A percentile compares a stretch with the other conserved stretches of the same genome.
phyloP scores from a whole-genome alignment of 30 jellyfish, hydroid and myxozoan genomes.

The Pelagia noctiluca region DNA sequence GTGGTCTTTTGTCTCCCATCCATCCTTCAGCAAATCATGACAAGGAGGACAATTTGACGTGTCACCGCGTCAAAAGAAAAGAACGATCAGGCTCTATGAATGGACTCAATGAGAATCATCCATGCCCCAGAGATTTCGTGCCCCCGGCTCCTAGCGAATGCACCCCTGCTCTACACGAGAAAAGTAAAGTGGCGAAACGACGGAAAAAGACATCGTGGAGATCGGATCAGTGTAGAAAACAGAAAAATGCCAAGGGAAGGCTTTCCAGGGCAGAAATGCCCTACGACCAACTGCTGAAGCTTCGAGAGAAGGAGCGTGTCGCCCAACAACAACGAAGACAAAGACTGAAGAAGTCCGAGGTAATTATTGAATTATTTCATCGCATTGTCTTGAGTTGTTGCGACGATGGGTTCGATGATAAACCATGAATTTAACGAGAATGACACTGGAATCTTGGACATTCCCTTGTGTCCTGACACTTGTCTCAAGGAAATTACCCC shows the following conservation, averaged over 20 bases:
- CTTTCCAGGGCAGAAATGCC: conserved; percentile 88
- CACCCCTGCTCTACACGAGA: background rate
- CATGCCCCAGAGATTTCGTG: background rate
- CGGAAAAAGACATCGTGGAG: conserved; percentile 59
- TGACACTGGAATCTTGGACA: no score
- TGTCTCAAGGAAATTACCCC: no score
- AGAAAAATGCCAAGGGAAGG: conserved; percentile 42
- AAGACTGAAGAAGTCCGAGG: conserved; percentile 74
- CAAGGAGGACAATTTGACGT: conserved; percentile 28
- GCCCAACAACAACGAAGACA: conserved; percentile 89
- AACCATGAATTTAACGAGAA: no score
- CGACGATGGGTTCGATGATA: no score
- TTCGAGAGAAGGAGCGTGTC: conserved; percentile 86
- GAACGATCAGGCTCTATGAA: background rate
- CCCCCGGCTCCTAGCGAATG: background rate
- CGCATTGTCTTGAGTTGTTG: no score
- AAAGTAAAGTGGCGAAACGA: conserved; percentile 6
- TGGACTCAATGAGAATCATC: background rate
- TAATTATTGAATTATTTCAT: no score
- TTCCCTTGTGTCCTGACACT: no score
- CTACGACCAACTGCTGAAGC: conserved; percentile 72
- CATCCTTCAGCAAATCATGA: conserved; percentile 56
- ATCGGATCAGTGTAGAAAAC: conserved; percentile 25
- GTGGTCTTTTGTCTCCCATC: conserved; percentile 60
- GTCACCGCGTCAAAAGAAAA: background rate